These are phyloP conservation scores for Empis stercorea DNA, from an alignment of 2,888 invertebrate genomes.

Conservation along the genomic window DNA sequence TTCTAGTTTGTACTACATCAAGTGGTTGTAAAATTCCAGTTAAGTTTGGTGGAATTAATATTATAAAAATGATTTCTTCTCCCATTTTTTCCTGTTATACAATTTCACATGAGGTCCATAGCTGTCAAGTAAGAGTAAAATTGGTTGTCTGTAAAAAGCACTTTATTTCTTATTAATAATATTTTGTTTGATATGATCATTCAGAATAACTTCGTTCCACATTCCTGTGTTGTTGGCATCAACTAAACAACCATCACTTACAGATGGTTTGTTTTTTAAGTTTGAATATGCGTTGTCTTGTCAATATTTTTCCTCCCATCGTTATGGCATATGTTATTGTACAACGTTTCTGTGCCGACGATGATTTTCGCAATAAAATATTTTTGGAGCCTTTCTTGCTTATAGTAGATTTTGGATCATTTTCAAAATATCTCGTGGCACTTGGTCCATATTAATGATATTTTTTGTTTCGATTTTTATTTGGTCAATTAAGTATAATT, in stretches of 20 bases:
- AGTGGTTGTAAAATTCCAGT: slow-evolving; percentile 1
- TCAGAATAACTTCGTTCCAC: neutral
- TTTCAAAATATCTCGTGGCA: slow-evolving; percentile 1
- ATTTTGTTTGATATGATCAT: neutral
- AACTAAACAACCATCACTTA: neutral
- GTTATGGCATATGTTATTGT: slow-evolving; percentile 2
- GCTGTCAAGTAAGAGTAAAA: too few species aligned
- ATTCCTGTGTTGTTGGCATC: neutral
- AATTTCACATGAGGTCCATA: too few species aligned
- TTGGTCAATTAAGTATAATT: neutral
- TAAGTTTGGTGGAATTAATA: neutral
- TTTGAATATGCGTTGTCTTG: neutral
- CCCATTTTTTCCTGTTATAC: too few species aligned
- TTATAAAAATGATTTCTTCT: neutral
- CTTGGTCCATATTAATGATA: slow-evolving; percentile 1
- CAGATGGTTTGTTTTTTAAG: slow-evolving; percentile 1
- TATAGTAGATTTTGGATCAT: neutral
- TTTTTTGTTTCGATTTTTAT: slow-evolving; percentile 1
- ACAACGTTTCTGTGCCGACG: neutral
- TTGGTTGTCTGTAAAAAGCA: too few species aligned
- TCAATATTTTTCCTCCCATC: neutral
- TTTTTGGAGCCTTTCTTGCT: neutral
- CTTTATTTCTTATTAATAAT: too few species aligned
- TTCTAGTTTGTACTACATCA: neutral
- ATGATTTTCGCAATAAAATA: neutral